Conservation (phyloP, 1,140 invertebrate genomes). For the Aphidius ervi region DNA sequence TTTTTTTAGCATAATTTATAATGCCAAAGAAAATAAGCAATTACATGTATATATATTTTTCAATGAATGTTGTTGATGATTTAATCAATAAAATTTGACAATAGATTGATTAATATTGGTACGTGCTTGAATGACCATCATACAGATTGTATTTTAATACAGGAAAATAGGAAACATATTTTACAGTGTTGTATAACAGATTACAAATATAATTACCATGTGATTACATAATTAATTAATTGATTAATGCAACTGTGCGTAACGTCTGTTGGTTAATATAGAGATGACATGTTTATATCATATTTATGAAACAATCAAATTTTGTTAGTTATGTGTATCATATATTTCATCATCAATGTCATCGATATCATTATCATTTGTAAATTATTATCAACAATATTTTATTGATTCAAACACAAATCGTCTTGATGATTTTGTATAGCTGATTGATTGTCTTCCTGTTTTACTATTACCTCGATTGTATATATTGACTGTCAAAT, state of each 20-base stretch:
- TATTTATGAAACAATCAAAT: no score
- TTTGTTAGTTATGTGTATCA: not conserved
- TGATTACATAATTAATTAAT: constrained; percentile 42
- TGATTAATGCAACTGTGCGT: constrained; percentile 39
- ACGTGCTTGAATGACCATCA: constrained; percentile 16
- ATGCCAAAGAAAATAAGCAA: no score
- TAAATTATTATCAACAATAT: no score
- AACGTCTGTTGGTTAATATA: constrained; percentile 34
- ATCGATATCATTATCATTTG: not conserved
- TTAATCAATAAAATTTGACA: no score
- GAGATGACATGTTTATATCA: constrained; percentile 12
- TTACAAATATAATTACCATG: constrained; percentile 41
- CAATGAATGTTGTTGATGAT: no score
- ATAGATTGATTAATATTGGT: not conserved
- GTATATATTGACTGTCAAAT: no score
- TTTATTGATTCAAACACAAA: no score
- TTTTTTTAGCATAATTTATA: no score
- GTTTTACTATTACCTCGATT: no score
- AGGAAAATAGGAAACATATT: constrained; percentile 35
- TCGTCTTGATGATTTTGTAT: no score
- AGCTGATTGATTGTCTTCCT: no score
- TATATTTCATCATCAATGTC: constrained; percentile 10
- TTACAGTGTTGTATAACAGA: constrained; percentile 30
- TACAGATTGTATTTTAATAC: constrained; percentile 25
- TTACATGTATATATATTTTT: no score